Evolutionary conservation across 2,797 vertebrate species (phyloP), one percentile per base, ranked within the genome.

Genomic region (Gouania willdenowi): DNA sequence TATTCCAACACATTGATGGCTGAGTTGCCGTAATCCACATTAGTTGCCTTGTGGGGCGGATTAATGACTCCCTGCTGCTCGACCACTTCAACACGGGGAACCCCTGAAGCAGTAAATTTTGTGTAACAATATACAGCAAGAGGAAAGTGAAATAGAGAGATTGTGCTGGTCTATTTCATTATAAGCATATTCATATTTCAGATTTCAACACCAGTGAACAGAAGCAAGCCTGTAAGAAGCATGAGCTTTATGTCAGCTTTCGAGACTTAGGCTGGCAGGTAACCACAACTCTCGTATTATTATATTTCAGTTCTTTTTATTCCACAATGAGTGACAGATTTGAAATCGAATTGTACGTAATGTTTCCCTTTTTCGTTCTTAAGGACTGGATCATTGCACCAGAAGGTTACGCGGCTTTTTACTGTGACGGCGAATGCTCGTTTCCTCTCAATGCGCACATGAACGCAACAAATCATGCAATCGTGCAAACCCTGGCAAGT

Each of bases 341-440:
- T n/a, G n/a, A n/a, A n/a, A n/a, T n/a, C n/a, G n/a, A n/a, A n/a
- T n/a, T n/a, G n/a, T n/a, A n/a, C n/a, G n/a, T n/a, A n/a, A n/a
- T n/a, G n/a, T n/a, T n/a, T n/a, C n/a, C 12, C 4, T 39, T n/a
- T 17, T 13, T 4, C 46, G 47, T 48, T 31, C 13, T 41, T 3
- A 34, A 99, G 96, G 96, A 99, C 41, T 99, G 97, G 97, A 99
- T 99, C 67, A 99, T 99, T 66, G 97, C 97, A 26, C 97, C 97
- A 0, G 97, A 99, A 61, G 97, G 97, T 35, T 99, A 99, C 0
- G 97, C 97, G 44, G 96, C 97, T 0, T 99, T 99, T 83, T 99
- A 99, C 60, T 99, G 97, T 33, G 96, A 99, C 13, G 96, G 97
- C 29, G 97, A 99, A 82, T 99, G 97, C 61, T 95, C 96, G 1